Percentiles rank a stretch among this genome's conserved stretches.
These are phyloP conservation scores for Carabus problematicus DNA, from an alignment of 2,888 invertebrate species.

Conservation along the genomic window DNA sequence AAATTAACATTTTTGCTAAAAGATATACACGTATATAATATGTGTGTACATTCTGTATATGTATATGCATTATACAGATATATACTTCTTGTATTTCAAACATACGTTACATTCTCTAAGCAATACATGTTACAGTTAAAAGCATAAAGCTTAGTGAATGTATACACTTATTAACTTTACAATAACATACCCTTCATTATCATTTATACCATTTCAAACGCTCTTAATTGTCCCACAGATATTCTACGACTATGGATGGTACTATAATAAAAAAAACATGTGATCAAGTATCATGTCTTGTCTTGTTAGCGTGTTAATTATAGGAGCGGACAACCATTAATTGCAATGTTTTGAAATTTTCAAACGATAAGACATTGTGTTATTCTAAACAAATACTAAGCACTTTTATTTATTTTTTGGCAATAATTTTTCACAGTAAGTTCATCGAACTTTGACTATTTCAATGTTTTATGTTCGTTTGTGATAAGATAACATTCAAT, in stretches of 20 bases:
- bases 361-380: background rate
- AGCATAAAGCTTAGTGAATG: too few relatives aligned
- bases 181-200: too few relatives aligned
- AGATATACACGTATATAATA: too few relatives aligned
- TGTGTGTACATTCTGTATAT: too few relatives aligned
- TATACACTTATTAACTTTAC: too few relatives aligned
- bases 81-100: too few relatives aligned
- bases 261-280: background rate
- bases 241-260: background rate
- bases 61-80: too few relatives aligned
- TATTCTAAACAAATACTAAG: background rate
- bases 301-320: too few relatives aligned
- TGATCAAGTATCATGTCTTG: background rate
- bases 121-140: too few relatives aligned
- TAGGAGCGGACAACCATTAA: conserved; percentile 6
- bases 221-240: background rate
- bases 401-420: conserved; percentile 29
- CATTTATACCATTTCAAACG: too few relatives aligned
- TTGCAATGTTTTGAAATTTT: conserved; percentile 22
- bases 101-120: too few relatives aligned
- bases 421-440: conserved; percentile 9
- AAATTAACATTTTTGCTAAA: too few relatives aligned
- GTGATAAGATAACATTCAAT: conserved; percentile 21
- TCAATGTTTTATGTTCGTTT: conserved; percentile 7
- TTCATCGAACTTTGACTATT: conserved; percentile 21